phyloP scores from a whole-genome alignment of 2,888 invertebrate genomes.

The Apamea anceps region DNA sequence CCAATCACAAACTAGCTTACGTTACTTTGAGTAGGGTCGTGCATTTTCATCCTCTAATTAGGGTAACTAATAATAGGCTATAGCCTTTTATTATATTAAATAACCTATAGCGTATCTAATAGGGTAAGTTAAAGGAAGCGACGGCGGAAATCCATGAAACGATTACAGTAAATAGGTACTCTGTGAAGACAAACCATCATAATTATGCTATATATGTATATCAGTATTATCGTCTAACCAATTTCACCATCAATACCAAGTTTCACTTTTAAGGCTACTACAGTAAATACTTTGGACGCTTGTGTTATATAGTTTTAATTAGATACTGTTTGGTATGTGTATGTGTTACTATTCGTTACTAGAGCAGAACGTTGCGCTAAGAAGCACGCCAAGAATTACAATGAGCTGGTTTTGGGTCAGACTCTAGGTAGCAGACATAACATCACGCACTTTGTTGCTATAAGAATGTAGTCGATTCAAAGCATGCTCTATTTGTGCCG shows the following conservation, averaged over 20 bases:
- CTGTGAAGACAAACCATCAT: background rate
- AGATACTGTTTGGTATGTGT: constrained; percentile 33
- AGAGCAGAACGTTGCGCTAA: constrained; percentile 53
- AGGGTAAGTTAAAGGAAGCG: background rate
- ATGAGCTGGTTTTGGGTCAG: constrained; percentile 49
- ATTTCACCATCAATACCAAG: constrained; percentile 38
- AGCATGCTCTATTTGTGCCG: background rate
- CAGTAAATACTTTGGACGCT: constrained; percentile 6
- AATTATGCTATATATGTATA: background rate
- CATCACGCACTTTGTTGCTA: constrained; percentile 20
- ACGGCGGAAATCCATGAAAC: background rate
- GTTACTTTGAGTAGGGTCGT: background rate
- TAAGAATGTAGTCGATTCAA: background rate
- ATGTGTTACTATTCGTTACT: constrained; percentile 37
- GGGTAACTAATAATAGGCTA: too few relatives aligned
- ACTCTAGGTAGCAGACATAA: constrained; percentile 31
- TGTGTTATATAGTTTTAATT: constrained; percentile 39
- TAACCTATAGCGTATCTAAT: too few relatives aligned
- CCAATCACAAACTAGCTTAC: too few relatives aligned
- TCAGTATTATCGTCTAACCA: background rate
- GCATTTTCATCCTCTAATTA: too few relatives aligned
- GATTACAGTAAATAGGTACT: background rate
- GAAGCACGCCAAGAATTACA: constrained; percentile 52
- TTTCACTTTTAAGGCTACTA: constrained; percentile 42
- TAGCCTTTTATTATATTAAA: too few relatives aligned